Percentiles rank a stretch among this genome's conserved stretches.
phyloP scores from a whole-genome alignment of 2,797 vertebrate species.

The Falco naumanni region DNA sequence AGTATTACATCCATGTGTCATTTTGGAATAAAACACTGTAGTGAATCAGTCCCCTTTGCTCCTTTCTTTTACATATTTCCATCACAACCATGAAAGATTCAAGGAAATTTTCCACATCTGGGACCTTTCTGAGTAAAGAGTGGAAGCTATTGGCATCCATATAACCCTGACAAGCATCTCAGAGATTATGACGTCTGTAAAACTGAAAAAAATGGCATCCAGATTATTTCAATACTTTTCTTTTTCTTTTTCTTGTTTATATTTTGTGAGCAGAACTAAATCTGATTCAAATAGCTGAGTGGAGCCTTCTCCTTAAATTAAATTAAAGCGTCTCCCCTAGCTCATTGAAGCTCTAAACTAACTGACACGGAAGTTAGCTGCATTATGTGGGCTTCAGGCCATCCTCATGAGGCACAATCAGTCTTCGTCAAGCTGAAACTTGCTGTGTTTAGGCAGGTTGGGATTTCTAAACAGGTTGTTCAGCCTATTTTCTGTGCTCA shows the following conservation, averaged over 20 bases:
- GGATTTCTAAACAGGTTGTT: slow-evolving; percentile 67
- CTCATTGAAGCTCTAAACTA: slow-evolving; percentile 19
- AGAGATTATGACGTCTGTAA: background rate
- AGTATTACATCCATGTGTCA: background rate
- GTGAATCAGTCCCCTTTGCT: background rate
- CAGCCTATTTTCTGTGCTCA: slow-evolving; percentile 54
- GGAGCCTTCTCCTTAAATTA: background rate
- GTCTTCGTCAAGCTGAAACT: slow-evolving; percentile 62
- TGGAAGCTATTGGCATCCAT: background rate
- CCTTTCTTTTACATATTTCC: slow-evolving; percentile 19
- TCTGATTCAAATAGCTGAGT: background rate
- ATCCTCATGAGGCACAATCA: slow-evolving; percentile 40
- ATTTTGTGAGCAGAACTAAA: background rate
- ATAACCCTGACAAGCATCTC: background rate
- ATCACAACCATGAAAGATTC: background rate
- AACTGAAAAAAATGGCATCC: background rate
- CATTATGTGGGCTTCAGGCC: slow-evolving; percentile 43
- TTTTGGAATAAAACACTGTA: background rate
- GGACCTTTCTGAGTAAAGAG: background rate
- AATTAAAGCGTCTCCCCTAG: background rate
- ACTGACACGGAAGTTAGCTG: slow-evolving; percentile 52
- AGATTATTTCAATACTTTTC: background rate
- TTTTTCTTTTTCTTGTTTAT: background rate
- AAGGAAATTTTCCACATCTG: slow-evolving; percentile 11
- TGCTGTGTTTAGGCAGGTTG: slow-evolving; percentile 60